These are phyloP conservation scores for Pandemis cinnamomeana DNA, from an alignment of 2,888 invertebrate genomes.

Conservation along the genomic window DNA sequence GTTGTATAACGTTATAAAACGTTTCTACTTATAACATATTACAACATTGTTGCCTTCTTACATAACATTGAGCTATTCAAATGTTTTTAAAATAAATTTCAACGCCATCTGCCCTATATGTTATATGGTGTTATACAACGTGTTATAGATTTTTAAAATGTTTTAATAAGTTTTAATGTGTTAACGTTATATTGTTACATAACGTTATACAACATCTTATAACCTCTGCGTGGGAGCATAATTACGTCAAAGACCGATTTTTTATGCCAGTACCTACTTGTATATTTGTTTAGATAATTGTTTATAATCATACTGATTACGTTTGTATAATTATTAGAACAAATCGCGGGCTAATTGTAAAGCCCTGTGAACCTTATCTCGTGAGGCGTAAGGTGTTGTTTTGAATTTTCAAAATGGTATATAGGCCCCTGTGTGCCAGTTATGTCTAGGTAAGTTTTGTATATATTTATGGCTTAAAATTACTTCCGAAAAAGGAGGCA, in stretches of 20 bases:
- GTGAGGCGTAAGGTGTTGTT: neutral
- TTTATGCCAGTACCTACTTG: neutral
- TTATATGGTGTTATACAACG: too few species aligned
- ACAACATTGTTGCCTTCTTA: too few species aligned
- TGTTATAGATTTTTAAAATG: too few species aligned
- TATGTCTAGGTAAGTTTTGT: neutral
- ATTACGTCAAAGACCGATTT: neutral
- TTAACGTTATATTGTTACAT: too few species aligned
- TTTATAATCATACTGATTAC: slow-evolving; percentile 5
- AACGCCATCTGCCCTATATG: too few species aligned
- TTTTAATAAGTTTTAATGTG: too few species aligned
- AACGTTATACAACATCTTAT: too few species aligned
- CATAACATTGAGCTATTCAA: too few species aligned
- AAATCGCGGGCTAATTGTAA: neutral
- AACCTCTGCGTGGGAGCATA: too few species aligned
- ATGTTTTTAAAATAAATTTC: too few species aligned
- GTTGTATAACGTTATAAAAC: too few species aligned
- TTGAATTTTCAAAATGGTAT: neutral
- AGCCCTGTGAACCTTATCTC: neutral
- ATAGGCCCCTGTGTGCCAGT: neutral
- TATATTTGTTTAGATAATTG: slow-evolving; percentile 12
- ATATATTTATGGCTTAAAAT: neutral
- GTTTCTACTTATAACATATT: too few species aligned
- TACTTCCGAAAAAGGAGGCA: neutral
- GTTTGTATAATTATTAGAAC: slow-evolving; percentile 1